These are phyloP conservation scores for Solenopsis invicta DNA, from an alignment of 1,140 invertebrate genomes.

Conservation along the genomic window DNA sequence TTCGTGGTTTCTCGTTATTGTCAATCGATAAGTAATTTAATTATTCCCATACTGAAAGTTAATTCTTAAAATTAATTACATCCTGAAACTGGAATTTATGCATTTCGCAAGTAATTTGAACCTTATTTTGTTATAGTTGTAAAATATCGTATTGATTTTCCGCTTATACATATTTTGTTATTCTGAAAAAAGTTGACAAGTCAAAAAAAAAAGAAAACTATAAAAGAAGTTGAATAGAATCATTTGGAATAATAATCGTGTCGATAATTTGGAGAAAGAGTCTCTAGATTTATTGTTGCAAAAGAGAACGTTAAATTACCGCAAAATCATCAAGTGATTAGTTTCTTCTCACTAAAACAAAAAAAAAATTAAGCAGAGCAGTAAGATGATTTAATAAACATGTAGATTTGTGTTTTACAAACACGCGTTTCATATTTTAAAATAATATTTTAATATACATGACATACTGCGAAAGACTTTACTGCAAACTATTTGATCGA, in stretches of 20 bases:
- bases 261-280: not conserved
- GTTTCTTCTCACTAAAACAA: not conserved
- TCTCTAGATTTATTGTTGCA: not conserved
- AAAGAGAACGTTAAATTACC: not conserved
- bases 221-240: not conserved
- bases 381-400: not conserved
- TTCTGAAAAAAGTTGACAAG: not conserved
- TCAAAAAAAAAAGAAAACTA: too few relatives aligned
- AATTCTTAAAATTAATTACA: not conserved
- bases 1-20: constrained; percentile 14
- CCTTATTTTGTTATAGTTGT: not conserved
- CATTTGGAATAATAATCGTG: not conserved
- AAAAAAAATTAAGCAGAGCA: not conserved
- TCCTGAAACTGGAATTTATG: not conserved
- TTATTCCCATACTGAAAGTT: not conserved
- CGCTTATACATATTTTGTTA: not conserved
- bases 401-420: not conserved
- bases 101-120: not conserved
- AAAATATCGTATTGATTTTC: not conserved
- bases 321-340: not conserved
- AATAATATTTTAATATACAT: not conserved
- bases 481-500: not conserved
- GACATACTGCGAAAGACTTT: not conserved
- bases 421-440: not conserved
- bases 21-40: constrained; percentile 35